These are phyloP conservation scores for Eupleurogrammus muticus DNA, from an alignment of 2,797 vertebrate species.

Conservation along the genomic window DNA sequence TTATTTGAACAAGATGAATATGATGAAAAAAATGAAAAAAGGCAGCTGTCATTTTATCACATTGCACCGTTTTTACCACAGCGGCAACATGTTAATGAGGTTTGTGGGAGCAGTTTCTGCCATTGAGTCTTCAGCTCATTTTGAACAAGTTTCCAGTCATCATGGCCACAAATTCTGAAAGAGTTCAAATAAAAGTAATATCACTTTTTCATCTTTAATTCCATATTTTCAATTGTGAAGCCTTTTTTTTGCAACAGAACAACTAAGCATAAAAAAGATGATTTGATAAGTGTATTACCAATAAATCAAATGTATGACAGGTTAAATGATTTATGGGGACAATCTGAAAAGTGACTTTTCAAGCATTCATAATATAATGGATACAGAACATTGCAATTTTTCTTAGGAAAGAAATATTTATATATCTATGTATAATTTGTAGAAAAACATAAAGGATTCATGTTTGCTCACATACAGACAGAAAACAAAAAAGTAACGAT, in stretches of 20 bases:
- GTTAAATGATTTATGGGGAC: neutral
- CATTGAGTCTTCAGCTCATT: constrained; percentile 67
- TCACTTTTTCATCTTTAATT: neutral
- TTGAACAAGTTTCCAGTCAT: constrained; percentile 83
- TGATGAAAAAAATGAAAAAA: neutral
- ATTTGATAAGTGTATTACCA: too few species aligned
- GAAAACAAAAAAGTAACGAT: neutral
- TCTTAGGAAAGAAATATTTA: neutral
- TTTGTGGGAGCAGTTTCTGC: neutral
- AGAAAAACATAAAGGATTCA: constrained; percentile 10
- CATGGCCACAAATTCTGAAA: constrained; percentile 79
- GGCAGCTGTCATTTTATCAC: neutral
- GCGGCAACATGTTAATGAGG: constrained; percentile 5
- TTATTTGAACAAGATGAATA: neutral
- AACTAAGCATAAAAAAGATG: neutral
- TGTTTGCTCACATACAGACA: too few species aligned
- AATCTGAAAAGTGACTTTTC: neutral
- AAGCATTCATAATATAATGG: neutral
- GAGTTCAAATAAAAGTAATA: constrained; percentile 3
- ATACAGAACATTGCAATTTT: neutral
- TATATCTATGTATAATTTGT: neutral
- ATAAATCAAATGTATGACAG: neutral
- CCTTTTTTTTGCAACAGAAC: neutral
- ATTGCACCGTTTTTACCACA: neutral
- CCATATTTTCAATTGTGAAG: neutral